Evolutionary conservation across 2,888 invertebrate genomes (phyloP).

Genomic region (Tetrapedia diversipes): DNA sequence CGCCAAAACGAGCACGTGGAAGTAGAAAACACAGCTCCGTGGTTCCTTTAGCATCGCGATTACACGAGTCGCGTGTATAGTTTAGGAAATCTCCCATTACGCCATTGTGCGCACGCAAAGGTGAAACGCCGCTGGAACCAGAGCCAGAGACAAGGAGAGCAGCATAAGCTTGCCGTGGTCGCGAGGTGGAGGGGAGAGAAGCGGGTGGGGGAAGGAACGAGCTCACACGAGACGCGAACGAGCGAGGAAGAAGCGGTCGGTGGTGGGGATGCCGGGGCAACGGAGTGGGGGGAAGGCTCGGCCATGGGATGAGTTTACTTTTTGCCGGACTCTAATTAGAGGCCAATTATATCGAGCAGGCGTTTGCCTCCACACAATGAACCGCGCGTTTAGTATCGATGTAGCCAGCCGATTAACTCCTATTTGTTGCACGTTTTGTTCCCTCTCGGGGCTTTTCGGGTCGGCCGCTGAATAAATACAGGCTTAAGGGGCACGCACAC

Average conservation of each 20-base stretch:
- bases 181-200: conserved; percentile 35
- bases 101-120: conserved; percentile 47
- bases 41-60: conserved; percentile 1
- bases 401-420: conserved; percentile 76
- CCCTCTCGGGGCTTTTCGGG: conserved; percentile 67
- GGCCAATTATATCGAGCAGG: conserved; percentile 79
- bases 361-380: conserved; percentile 78
- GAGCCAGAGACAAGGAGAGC: neutral
- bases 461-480: conserved; percentile 72
- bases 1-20: too few species aligned
- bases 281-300: conserved; percentile 3
- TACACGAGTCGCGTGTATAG: conserved; percentile 6
- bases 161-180: neutral
- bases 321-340: conserved; percentile 75
- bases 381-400: conserved; percentile 77
- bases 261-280: neutral
- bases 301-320: conserved; percentile 66
- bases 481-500: conserved; percentile 68
- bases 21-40: neutral
- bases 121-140: conserved; percentile 30
- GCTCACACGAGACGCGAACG: conserved; percentile 32
- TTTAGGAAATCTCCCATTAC: conserved; percentile 39
- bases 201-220: conserved; percentile 40
- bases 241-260: conserved; percentile 29
- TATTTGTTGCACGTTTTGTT: conserved; percentile 77